phyloP scores from a whole-genome alignment of 2,888 invertebrate genomes.

The Patella caerulea region DNA sequence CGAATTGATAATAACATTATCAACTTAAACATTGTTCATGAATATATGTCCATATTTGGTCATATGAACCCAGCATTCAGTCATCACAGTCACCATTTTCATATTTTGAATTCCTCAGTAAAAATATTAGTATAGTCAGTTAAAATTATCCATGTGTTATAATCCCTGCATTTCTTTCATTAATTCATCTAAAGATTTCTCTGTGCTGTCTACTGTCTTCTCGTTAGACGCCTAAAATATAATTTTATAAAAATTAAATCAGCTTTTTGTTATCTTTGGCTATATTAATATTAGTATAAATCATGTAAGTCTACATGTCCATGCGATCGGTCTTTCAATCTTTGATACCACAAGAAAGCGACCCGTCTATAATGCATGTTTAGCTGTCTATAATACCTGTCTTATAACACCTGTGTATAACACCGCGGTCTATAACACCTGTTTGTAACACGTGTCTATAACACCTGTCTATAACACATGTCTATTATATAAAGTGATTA shows the following conservation, averaged over 20 bases:
- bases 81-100: no score
- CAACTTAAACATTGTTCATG: no score
- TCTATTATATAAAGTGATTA: background rate
- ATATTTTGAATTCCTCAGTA: no score
- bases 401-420: background rate
- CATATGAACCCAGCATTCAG: no score
- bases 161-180: constrained; percentile 94
- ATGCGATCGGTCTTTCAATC: background rate
- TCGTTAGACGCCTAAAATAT: no score
- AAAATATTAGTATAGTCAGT: constrained; percentile 53
- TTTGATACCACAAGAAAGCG: background rate
- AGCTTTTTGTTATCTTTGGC: no score
- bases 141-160: constrained; percentile 85
- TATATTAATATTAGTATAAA: no score
- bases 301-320: constrained; percentile 11
- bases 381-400: background rate
- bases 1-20: no score
- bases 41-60: no score
- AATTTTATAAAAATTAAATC: no score
- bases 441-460: background rate
- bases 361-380: background rate
- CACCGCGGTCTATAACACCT: background rate
- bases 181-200: constrained; percentile 85
- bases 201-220: constrained; percentile 57
- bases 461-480: no score